Conservation (phyloP, 2,888 invertebrate species). For the Drosophila basisetae region DNA sequence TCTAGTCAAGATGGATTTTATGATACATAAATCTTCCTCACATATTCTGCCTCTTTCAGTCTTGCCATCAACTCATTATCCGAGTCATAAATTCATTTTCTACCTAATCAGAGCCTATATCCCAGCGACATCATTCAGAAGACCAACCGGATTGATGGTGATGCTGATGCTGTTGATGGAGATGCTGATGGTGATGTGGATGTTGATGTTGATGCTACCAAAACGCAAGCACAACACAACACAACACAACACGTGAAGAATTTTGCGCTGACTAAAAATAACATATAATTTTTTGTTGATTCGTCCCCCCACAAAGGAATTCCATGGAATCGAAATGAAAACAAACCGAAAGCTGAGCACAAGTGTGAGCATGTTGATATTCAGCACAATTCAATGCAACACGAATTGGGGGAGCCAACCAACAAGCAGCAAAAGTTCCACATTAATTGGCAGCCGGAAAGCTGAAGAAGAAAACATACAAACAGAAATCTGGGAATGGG, state of each 20-base stretch:
- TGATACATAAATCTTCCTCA: not conserved
- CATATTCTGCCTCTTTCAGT: not conserved
- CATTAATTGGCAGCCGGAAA: conserved; percentile 48
- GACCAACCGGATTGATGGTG: conserved; percentile 16
- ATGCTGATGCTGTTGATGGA: conserved; percentile 3
- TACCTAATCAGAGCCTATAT: conserved; percentile 7
- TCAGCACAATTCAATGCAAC: conserved; percentile 11
- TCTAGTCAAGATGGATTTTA: not conserved
- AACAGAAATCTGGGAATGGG: conserved; percentile 54
- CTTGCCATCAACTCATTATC: not conserved
- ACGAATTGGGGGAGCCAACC: conserved; percentile 41
- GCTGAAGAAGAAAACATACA: conserved; percentile 17
- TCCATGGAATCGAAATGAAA: conserved; percentile 60
- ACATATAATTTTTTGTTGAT: conserved; percentile 37
- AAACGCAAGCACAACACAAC: conserved; percentile 15
- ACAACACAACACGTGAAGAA: conserved; percentile 19
- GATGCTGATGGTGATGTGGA: not conserved
- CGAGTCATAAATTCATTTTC: not conserved
- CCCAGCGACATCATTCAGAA: conserved; percentile 13
- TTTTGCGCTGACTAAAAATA: conserved; percentile 69
- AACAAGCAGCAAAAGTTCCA: conserved; percentile 22
- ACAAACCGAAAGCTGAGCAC: conserved; percentile 49
- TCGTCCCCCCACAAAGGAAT: conserved; percentile 39
- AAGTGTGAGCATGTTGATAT: conserved; percentile 50
- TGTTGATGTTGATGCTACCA: conserved; percentile 5